Evolutionary conservation across 2,113 vertebrate species (phyloP).

Genomic region (Otolemur garnettii): DNA sequence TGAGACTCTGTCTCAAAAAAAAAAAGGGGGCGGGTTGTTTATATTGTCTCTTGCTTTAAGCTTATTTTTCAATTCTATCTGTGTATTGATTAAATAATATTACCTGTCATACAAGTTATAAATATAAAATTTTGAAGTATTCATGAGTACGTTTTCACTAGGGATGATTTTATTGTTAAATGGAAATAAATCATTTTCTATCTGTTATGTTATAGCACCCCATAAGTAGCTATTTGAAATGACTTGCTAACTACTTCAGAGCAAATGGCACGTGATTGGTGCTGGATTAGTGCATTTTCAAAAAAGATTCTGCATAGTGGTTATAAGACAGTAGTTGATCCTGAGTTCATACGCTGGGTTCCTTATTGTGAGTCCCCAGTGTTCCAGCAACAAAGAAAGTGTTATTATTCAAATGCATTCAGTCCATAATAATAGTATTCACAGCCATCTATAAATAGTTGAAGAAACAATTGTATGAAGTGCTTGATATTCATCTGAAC

Average conservation of each 20-base stretch:
- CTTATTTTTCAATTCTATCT: not conserved
- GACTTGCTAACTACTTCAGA: conserved; percentile 46
- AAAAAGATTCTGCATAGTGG: conserved; percentile 79
- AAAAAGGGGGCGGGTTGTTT: not conserved
- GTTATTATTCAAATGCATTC: conserved; percentile 85
- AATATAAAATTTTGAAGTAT: not conserved
- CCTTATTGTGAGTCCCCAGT: conserved; percentile 81
- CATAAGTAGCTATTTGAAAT: conserved; percentile 61
- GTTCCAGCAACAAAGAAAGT: conserved; percentile 79
- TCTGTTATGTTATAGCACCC: conserved; percentile 30
- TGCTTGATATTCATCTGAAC: conserved; percentile 82
- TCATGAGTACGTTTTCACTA: conserved; percentile 7
- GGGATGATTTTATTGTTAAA: conserved; percentile 53
- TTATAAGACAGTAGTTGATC: conserved; percentile 75
- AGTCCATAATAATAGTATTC: conserved; percentile 84
- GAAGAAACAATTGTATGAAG: conserved; percentile 81
- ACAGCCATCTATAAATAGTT: conserved; percentile 84
- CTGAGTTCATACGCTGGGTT: conserved; percentile 71
- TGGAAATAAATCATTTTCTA: conserved; percentile 40
- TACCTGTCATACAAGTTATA: not conserved
- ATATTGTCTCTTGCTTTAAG: not conserved
- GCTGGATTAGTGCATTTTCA: conserved; percentile 75
- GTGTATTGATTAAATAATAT: conserved; percentile 1
- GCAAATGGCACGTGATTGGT: conserved; percentile 19
- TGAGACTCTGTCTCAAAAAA: too few species aligned